Base-by-base conservation (phyloP, 2,888 invertebrate species). In the Agrotis exclamationis region DNA sequence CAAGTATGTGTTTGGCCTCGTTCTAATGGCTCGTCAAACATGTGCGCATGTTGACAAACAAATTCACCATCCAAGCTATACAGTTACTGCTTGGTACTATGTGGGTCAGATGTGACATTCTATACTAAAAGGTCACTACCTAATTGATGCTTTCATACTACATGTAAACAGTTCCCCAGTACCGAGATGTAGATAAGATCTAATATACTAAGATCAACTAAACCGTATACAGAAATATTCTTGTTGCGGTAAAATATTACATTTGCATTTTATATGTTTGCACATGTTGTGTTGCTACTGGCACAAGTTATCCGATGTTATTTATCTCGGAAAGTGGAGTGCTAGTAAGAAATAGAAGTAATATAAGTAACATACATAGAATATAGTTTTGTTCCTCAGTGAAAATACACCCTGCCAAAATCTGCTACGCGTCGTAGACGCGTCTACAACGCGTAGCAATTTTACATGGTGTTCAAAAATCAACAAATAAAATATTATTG, bases 21-120 rank as follows among this genome's bases (percentile, higher is more conserved):
- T 89, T 92, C 93, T 94, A 95, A 95, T 95, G 93, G 94, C 85
- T 92, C 83, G 87, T 88, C 92, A 94, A 94, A 95, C 93, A 93
- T 75, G 74, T 83, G 85, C 86, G 82, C 79, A 80, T 91, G 90
- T 92, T 93, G 92, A 91, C 91, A 91, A 90, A 90, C 89, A 90
- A 80, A 86, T 81, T 74, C 82, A 78, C 72, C 86, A 88, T 84
- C 58, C 86, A 80, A 86, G 85, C 85, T 84, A 83, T 82, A 84
- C 80, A 84, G 89, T 87, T 84, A 84, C 81, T 71, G 82, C 11
- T 39, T 9, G 39, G 83, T 86, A 88, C 83, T 51, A 89, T 88
- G 81, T 92, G 86, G 89, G 89, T 79, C 80, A 80, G 53, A 80
- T 65, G 67, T 62, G 80, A 80, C 69, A 80, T 70, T 70, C 64